phyloP scores from a whole-genome alignment of 2,797 vertebrate species.

The Halcyon smyrnensis region DNA sequence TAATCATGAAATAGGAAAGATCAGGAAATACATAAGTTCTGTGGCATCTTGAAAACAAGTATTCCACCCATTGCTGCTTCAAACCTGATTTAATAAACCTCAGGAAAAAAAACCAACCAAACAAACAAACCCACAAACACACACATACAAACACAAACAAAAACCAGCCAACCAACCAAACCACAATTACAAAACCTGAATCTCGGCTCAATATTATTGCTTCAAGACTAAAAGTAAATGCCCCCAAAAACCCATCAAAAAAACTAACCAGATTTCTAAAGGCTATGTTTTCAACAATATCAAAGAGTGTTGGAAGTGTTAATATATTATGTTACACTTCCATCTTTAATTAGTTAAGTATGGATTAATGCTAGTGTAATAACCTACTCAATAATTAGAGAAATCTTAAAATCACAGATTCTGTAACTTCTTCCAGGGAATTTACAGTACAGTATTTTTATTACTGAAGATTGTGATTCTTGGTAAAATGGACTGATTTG shows the following conservation, averaged over 20 bases:
- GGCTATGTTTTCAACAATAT: neutral
- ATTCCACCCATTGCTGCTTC: neutral
- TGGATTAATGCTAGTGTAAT: neutral
- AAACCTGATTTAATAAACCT: neutral
- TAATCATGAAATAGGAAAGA: neutral
- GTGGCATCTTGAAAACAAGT: neutral
- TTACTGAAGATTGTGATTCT: neutral
- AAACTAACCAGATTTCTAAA: neutral
- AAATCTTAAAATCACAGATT: neutral
- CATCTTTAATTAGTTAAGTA: neutral
- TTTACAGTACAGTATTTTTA: neutral
- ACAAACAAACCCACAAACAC: too few relatives aligned
- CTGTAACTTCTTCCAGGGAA: neutral
- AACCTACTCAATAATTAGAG: neutral
- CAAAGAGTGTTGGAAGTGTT: neutral
- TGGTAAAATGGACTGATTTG: neutral
- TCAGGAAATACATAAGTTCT: neutral
- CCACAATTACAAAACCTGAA: neutral
- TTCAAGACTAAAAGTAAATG: neutral
- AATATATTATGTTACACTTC: neutral
- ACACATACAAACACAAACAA: neutral
- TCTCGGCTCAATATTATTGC: neutral
- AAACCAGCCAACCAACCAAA: neutral
- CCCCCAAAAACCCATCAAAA: accelerated
- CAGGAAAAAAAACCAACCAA: neutral